Evolutionary conservation across 2,797 vertebrate species (phyloP), one percentile per base, ranked within the genome.

Genomic region (Streptopelia turtur): DNA sequence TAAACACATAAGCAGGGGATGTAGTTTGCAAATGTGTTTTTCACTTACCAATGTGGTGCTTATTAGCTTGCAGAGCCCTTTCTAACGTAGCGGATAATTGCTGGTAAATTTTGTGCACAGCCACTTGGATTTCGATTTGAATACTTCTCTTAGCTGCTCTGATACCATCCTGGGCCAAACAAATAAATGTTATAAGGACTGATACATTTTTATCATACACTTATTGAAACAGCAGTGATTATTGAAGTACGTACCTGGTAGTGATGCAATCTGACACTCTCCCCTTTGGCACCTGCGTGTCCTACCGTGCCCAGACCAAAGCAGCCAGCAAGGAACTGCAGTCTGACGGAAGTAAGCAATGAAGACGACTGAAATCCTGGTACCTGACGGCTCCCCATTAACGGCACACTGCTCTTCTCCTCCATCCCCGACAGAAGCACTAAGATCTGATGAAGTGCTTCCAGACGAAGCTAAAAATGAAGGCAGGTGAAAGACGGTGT

Each of bases 101-200:
- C 95, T 99, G 99, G 91, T 99, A 99, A 96, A 99, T 99, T 95
- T 99, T 99, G 97, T 99, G 99, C 71, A 99, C 99, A 16, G 99
- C 99, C 6, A 98, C 98, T 93, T 99, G 99, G 93, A 99, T 99
- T 97, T 99, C 99, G 96, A 98, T 98, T 94, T 99, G 99, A 95
- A 99, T 98, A 95, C 96, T 98, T 94, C 98, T 98, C 96, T 99
- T 99, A 10, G 99, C 99, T 93, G 99, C 98, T 97, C 99, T 98
- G 75, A 99, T 98, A 49, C 99, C 99, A 92, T 99, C 99, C 99
- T 99, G 96, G 20, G 81, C 76, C 77, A 97, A 92, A 95, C 13
- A 97, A 65, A 76, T 22, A 90, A 66, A 50, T 28, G 63, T 8
- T 24, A 0, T 47, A 72, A 63, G 41, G 50, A 90, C 13, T 21